Percentiles rank a stretch among this genome's conserved stretches.
phyloP scores from a whole-genome alignment of 2,797 vertebrate genomes.

The Sparidentex hasta region DNA sequence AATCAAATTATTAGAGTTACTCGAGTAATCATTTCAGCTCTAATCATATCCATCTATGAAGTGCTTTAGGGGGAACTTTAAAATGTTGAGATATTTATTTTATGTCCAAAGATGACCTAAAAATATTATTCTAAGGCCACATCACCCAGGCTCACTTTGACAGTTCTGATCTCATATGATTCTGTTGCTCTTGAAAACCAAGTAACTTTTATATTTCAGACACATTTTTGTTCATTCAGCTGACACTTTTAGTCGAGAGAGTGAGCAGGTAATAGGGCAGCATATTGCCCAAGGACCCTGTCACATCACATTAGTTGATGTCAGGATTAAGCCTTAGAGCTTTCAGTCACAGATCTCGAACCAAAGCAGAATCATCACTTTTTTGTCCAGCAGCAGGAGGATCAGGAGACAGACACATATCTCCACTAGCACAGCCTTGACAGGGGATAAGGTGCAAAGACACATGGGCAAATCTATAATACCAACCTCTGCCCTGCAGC shows the following conservation, averaged over 20 bases:
- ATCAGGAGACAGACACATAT: conserved; percentile 1
- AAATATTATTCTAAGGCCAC: too few species aligned
- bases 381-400: conserved; percentile 10
- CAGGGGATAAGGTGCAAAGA: conserved; percentile 43
- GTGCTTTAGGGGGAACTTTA: too few species aligned
- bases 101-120: too few species aligned
- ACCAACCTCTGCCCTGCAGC: conserved; percentile 52
- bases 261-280: conserved; percentile 52
- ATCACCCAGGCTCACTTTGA: too few species aligned
- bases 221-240: conserved; percentile 8
- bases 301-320: conserved; percentile 43
- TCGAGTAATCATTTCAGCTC: too few species aligned
- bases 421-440: conserved; percentile 14
- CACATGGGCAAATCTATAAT: conserved; percentile 41
- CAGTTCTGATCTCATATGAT: background rate
- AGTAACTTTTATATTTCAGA: background rate
- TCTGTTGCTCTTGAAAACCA: background rate
- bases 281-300: conserved; percentile 31
- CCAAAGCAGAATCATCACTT: conserved; percentile 23
- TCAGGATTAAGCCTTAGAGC: conserved; percentile 4
- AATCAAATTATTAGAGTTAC: too few species aligned
- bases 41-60: too few species aligned
- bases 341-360: conserved; percentile 30
- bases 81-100: too few species aligned
- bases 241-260: conserved; percentile 14